A percentile compares a stretch with the other conserved stretches of the same genome.
Conservation (phyloP, 2,797 vertebrate genomes). For the Picus viridis region DNA sequence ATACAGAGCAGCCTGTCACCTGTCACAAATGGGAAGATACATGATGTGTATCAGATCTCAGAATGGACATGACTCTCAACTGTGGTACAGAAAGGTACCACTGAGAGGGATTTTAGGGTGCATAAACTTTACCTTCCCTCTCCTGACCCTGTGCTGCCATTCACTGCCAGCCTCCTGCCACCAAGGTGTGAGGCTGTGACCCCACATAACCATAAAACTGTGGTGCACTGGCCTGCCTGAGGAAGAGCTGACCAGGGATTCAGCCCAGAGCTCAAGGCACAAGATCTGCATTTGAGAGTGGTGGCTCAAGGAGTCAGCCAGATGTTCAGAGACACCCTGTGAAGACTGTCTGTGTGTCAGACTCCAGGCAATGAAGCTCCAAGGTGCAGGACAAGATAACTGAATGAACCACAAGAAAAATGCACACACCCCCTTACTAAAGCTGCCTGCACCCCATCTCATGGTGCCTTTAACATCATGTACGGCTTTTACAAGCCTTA, state of each 20-base stretch:
- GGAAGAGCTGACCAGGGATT: background rate
- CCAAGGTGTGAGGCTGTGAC: background rate
- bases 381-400: background rate
- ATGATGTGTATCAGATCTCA: background rate
- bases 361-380: background rate
- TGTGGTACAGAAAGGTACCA: background rate
- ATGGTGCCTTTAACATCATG: background rate
- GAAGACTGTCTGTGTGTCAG: background rate
- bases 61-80: background rate
- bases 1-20: background rate
- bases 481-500: background rate
- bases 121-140: background rate
- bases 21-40: background rate
- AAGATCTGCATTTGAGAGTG: background rate
- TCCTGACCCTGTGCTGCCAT: background rate
- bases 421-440: background rate
- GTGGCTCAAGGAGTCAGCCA: background rate
- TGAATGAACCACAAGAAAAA: background rate
- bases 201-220: rapidly evolving
- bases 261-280: background rate
- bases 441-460: background rate
- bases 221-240: background rate
- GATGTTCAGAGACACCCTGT: background rate
- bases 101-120: background rate
- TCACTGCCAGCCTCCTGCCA: background rate